Evolutionary conservation across 2,888 invertebrate genomes (phyloP), one percentile per base, ranked within the genome.

Genomic region (Heliconius cydno): DNA sequence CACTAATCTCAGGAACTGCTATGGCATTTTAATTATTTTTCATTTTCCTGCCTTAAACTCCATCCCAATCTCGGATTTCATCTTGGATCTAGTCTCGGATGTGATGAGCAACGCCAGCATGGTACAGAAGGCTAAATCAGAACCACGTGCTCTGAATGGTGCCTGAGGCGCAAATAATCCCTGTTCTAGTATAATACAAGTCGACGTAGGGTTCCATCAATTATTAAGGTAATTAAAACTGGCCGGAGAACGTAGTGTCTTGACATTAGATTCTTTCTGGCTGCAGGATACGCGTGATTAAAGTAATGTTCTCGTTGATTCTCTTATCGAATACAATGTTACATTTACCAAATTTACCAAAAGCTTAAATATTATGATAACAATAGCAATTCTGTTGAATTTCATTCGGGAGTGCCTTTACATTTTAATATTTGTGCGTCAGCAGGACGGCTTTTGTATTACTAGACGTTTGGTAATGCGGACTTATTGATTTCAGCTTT

Each of bases 331-430:
- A 63, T 13, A 25, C 38, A 68, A n/a, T 34, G 22, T 38, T 67
- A 38, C 5, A n/a, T 67, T 1, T 6, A 34, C 6, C 34, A n/a
- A 68, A 38, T 34, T n/a, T 38, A 5, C 68, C 68, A 68, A 68
- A 12, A 68, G 68, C 38, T 68, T n/a, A 12, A n/a, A 68, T 66
- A 28, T 66, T 22, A 52, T 52, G 19, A 52, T 52, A 52, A 52
- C 52, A 19, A 66, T 66, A 66, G 30, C 38, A 38, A 19, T 68
- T 68, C 68, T 68, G 68, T 38, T 68, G 68, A 68, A 38, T 68
- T 68, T 38, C 38, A 30, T 68, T 38, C 38, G 38, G 5, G 68
- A 12, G 38, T 68, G 68, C 38, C 68, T 63, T 68, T 19, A 67
- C 34, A 34, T 34, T 67, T 34, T 22, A 38, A 38, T 68, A 68